Evolutionary conservation across 2,888 invertebrate species (phyloP).

Genomic region (Terebella lapidaria): DNA sequence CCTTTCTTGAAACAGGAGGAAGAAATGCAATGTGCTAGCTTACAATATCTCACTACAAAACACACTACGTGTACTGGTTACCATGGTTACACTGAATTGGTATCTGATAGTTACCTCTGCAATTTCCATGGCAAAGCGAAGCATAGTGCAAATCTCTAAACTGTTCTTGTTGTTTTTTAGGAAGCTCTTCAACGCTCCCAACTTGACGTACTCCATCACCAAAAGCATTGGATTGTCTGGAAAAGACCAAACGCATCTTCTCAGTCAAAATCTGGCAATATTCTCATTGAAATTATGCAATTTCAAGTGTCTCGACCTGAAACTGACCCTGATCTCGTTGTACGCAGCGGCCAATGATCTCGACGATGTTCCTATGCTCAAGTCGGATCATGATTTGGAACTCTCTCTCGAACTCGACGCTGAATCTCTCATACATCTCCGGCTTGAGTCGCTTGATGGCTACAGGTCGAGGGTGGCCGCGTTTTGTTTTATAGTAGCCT

Average conservation of each 20-base stretch:
- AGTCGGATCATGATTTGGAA: background rate
- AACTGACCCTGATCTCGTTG: too few relatives aligned
- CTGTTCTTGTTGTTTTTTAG: background rate
- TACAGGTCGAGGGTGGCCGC: background rate
- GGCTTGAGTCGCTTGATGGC: constrained; percentile 1
- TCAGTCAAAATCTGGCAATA: too few relatives aligned
- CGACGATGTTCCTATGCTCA: background rate
- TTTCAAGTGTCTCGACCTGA: too few relatives aligned
- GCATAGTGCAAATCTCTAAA: background rate
- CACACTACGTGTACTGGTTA: too few relatives aligned
- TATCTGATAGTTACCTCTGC: background rate
- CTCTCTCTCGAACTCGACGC: background rate
- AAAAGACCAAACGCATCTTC: too few relatives aligned
- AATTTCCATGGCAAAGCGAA: background rate
- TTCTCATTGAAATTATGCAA: too few relatives aligned
- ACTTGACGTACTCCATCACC: background rate
- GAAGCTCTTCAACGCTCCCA: background rate
- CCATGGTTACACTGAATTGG: too few relatives aligned
- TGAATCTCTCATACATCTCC: background rate
- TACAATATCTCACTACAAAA: too few relatives aligned
- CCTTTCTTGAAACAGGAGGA: too few relatives aligned
- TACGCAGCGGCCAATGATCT: constrained; percentile 1
- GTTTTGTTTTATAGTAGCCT: background rate
- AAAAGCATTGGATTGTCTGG: too few relatives aligned
- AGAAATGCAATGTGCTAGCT: too few relatives aligned